phyloP scores from a whole-genome alignment of 2,888 invertebrate genomes.

The Tachina fera region DNA sequence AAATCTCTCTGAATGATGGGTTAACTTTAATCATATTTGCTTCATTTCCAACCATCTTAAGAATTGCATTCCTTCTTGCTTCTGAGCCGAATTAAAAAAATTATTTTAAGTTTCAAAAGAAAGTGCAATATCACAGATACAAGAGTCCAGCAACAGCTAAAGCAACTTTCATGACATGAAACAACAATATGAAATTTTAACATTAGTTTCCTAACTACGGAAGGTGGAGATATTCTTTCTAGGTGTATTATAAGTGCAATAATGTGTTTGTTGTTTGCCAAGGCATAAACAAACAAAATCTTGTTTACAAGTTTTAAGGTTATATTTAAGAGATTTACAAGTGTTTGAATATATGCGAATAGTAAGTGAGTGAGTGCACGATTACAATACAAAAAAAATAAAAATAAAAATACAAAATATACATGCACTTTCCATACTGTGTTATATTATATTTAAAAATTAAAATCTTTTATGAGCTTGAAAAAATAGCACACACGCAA shows the following conservation, averaged over 20 bases:
- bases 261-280: constrained; percentile 19
- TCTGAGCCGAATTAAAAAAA: constrained; percentile 17
- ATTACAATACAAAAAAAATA: constrained; percentile 9
- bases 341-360: not conserved
- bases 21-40: not conserved
- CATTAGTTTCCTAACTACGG: constrained; percentile 4
- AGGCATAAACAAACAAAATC: constrained; percentile 17
- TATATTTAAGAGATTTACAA: constrained; percentile 31
- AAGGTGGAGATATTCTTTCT: not conserved
- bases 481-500: too few relatives aligned
- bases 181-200: constrained; percentile 54
- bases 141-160: constrained; percentile 3
- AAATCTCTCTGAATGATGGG: too few relatives aligned
- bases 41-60: not conserved
- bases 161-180: not conserved
- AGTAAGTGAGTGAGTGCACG: not conserved
- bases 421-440: not conserved
- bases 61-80: not conserved
- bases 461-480: constrained; percentile 6
- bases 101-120: constrained; percentile 33
- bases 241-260: constrained; percentile 6
- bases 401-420: too few relatives aligned
- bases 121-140: constrained; percentile 38
- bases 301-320: constrained; percentile 41
- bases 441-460: constrained; percentile 4